Evolutionary conservation across 30 jellyfish, hydroid and myxozoan genomes (phyloP), one percentile per base, ranked within the genome.

Genomic region (Aurelia sp.): DNA sequence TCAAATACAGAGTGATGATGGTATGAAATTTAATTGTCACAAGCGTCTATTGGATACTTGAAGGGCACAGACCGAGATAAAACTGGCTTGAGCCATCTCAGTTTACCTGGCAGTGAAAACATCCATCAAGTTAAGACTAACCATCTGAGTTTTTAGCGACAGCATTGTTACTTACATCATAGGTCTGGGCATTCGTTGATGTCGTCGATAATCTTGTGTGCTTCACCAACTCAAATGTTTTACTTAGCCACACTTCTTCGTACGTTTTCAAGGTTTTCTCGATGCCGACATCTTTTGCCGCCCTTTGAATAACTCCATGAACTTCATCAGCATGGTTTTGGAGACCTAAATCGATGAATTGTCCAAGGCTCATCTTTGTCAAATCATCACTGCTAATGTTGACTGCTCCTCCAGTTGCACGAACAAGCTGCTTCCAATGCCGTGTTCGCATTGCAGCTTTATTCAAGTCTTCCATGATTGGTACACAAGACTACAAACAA

Each of bases 401-500:
- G 19, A 86, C 90, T 13, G 98, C 92, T 4, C 96, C 92, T 21
- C 96, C 98, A 4, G 93, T 91, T 9, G 89, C 90, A 17, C 98
- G 94, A 2, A 85, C 93, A 7, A 91, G 87, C 74, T 91, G 98
- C 60, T 91, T 91, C 98, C 98, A 91, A 57, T 91, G 96, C 22
- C 98, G 88, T 6, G 98, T 81, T 52, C 98, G 64, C 93, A 91
- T 89, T 72, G 98, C 92, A 35, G 96, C 98, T 52, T 91, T 91
- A 69, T 96, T 78, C 3, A 91, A 75, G 48, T 91, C 98, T 63
- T 91, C 98, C 98, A 91, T 91, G 27, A 91, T 82, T 21, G 98
- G 96, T 18, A 91, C 84, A 76, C 98, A 91, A 51, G 96, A 70
- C 96, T 91, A 78, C 33, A 53, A 89, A 22, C 55, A 18, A 53